These are phyloP conservation scores for Conistra vaccinii DNA, from an alignment of 2,888 invertebrate species.

Conservation along the genomic window DNA sequence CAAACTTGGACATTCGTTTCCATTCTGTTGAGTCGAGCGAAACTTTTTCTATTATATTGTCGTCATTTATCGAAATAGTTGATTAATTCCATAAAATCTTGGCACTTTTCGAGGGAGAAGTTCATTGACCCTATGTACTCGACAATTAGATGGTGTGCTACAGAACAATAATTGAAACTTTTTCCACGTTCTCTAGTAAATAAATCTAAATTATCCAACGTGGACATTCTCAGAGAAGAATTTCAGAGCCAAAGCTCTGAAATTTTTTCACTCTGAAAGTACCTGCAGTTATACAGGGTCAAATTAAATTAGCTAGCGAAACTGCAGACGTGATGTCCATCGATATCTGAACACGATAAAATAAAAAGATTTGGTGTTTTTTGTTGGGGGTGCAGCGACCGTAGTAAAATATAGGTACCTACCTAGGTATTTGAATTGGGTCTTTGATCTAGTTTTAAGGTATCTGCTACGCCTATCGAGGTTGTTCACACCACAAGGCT, in stretches of 20 bases:
- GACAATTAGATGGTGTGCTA: background rate
- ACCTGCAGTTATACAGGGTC: background rate
- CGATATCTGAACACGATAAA: too few relatives aligned
- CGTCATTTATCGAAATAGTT: background rate
- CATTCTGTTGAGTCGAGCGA: background rate
- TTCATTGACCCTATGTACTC: background rate
- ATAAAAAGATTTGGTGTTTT: too few relatives aligned
- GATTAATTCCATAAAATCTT: background rate
- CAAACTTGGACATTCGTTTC: background rate
- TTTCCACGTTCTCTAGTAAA: background rate
- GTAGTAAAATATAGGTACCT: too few relatives aligned
- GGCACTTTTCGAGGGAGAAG: background rate
- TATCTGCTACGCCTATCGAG: too few relatives aligned
- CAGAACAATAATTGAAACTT: background rate
- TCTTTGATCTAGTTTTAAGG: too few relatives aligned
- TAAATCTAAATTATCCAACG: background rate
- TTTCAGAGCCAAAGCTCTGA: too few relatives aligned
- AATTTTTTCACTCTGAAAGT: background rate
- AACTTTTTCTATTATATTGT: constrained; percentile 1
- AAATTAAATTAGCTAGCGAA: too few relatives aligned
- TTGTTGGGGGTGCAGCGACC: too few relatives aligned
- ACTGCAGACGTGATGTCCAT: too few relatives aligned
- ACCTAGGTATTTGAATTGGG: too few relatives aligned
- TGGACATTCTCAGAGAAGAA: background rate
- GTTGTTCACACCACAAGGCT: too few relatives aligned